Evolutionary conservation across 1,140 invertebrate species (phyloP), one percentile per base, ranked within the genome.

Genomic region (Bombus huntii): DNA sequence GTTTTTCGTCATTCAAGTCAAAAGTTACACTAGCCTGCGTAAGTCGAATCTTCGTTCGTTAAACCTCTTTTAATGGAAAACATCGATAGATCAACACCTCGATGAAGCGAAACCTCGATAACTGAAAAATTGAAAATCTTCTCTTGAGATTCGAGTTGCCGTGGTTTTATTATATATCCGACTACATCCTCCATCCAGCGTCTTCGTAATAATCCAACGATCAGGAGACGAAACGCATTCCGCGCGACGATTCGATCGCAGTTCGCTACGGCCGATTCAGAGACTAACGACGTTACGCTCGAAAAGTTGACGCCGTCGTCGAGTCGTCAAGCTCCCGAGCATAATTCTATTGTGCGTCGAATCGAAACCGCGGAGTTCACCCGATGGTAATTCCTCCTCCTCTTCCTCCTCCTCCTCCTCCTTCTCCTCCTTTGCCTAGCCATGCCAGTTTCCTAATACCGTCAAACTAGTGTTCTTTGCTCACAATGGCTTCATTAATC

Each of bases 401-500:
- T 15, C 39, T 12, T 4, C 1, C 25, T 13, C 39, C 39, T 25
- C 39, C 39, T 25, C 3, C 5, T 28, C 13, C 25, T 53, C 0
- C 18, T 53, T 18, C 15, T 53, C 47, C 18, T 53, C 0, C 59
- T 28, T 62, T 62, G 59, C 28, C 25, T 12, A 62, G 10, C 59
- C 59, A 28, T 59, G 25, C n/a, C 42, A 68, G 65, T 80, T 80
- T 72, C 83, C 68, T 65, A 80, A 80, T 28, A 72, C 76, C 82
- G 39, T 57, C n/a, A 53, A 85, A 85, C 76, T 72, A 72, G n/a
- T 8, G 68, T 65, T 85, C 83, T 78, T 73, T 44, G 53, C 31
- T 42, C 77, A 85, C 83, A 85, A 80, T 85, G 71, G 83, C 53
- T 71, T 85, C 83, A 80, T 85, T 79, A 85, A 85, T 85, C 83